phyloP scores from a whole-genome alignment of 2,888 invertebrate genomes.

The Melieria omissa region DNA sequence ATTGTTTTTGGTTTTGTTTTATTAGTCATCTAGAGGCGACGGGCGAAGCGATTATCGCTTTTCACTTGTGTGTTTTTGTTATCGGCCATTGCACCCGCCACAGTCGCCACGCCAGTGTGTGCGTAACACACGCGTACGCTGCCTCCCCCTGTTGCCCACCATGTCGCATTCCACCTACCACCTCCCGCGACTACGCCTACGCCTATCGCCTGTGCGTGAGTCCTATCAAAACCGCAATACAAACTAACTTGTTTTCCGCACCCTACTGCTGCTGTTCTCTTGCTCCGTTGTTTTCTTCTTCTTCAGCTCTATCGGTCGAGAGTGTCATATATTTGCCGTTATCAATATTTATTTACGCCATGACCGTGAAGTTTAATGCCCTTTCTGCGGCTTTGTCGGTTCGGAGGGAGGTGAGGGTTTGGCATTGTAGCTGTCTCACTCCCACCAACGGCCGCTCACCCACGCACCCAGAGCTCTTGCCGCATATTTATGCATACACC shows the following conservation, averaged over 20 bases:
- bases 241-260: not conserved
- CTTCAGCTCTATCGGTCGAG: constrained; percentile 3
- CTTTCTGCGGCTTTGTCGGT: constrained; percentile 34
- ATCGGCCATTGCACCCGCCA: constrained; percentile 33
- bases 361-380: constrained; percentile 62
- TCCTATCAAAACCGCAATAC: not conserved
- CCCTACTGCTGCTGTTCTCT: not conserved
- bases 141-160: constrained; percentile 14
- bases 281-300: not conserved
- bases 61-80: not conserved
- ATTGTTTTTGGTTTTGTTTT: no score
- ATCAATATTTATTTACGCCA: constrained; percentile 48
- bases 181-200: constrained; percentile 2
- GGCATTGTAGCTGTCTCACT: no score
- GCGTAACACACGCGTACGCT: constrained; percentile 33
- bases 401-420: not conserved
- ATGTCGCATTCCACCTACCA: not conserved
- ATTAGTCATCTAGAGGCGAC: not conserved
- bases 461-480: no score
- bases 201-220: constrained; percentile 14
- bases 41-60: not conserved
- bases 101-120: constrained; percentile 41
- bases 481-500: no score
- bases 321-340: constrained; percentile 33
- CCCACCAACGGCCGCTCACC: no score